Evolutionary conservation across 2,797 vertebrate species (phyloP), one percentile per base, ranked within the genome.

Genomic region (Epinephelus awoara): DNA sequence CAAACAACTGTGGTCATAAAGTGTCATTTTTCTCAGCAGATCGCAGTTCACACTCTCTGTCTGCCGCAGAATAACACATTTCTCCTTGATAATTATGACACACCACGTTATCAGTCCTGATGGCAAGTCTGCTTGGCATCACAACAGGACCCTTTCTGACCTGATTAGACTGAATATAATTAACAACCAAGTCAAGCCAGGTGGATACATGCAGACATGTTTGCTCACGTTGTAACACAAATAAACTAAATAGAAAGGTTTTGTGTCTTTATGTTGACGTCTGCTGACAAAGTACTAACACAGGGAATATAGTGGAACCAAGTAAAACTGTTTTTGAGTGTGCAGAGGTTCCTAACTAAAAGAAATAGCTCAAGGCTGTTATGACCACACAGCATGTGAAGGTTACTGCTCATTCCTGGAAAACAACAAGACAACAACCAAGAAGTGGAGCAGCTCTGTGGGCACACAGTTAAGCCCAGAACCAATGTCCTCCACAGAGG

Each of bases 11-110:
- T 54, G 69, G 17, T 54, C 17, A 15, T 10, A 29, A 44, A 25
- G 56, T 21, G 34, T 71, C 6, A 57, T 75, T 51, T 59, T 59
- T 42, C 59, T 57, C 42, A 50, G 59, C 19, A 51, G 57, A 40
- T 79, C 65, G 29, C 40, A 58, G 50, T 55, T 68, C 49, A 34
- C 38, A 9, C 19, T 15, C 19, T 50, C 27, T 13, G 29, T 29
- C 47, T 19, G 61, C 44, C 29, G 17, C 10, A 29, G 19, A 29
- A 56, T 25, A 51, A 27, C 29, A 71, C 44, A 64, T 15, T 68
- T 15, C 34, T 23, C 44, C 44, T 23, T 4, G 5, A 12, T 66
- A 54, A 40, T 49, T 38, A 42, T 40, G 5, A 38, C 40, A 46
- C 74, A 76, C 8, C 19, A 44, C 3, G 17, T n/a, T 23, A 61